Evolutionary conservation across 2,113 vertebrate species (phyloP).

Genomic region (Salvelinus fontinalis): DNA sequence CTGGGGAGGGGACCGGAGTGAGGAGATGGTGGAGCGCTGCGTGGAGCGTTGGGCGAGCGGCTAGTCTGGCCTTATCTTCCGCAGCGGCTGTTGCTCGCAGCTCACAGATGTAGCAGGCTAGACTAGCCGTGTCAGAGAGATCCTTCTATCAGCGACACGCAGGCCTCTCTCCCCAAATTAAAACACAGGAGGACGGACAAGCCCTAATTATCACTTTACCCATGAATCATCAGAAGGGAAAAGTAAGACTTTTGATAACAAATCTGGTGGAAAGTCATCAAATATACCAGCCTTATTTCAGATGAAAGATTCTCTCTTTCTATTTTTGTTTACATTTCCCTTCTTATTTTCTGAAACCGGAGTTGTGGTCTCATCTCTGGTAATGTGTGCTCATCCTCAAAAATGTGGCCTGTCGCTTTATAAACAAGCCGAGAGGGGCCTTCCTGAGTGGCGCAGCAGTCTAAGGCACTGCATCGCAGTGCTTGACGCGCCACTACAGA

Average conservation of each 20-base stretch:
- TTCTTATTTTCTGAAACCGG: not conserved
- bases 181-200: constrained; percentile 77
- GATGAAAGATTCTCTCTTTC: constrained; percentile 3
- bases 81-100: constrained; percentile 74
- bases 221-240: constrained; percentile 62
- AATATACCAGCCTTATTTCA: not conserved
- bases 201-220: constrained; percentile 86
- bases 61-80: constrained; percentile 81
- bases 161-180: constrained; percentile 77
- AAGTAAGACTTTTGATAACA: constrained; percentile 49
- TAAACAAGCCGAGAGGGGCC: constrained; percentile 2
- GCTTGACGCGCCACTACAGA: too few relatives aligned
- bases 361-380: not conserved
- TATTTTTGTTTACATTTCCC: not conserved
- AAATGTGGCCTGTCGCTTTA: not conserved
- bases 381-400: too few relatives aligned
- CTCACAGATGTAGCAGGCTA: constrained; percentile 70
- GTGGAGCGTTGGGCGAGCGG: constrained; percentile 60
- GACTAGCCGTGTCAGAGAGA: constrained; percentile 78
- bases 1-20: constrained; percentile 42
- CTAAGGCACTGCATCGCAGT: too few relatives aligned
- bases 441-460: too few relatives aligned
- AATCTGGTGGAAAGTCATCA: constrained; percentile 36
- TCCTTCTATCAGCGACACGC: constrained; percentile 85
- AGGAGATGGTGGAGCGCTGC: constrained; percentile 44